Conservation (phyloP, 2,797 vertebrate species). For the Myripristis murdjan region DNA sequence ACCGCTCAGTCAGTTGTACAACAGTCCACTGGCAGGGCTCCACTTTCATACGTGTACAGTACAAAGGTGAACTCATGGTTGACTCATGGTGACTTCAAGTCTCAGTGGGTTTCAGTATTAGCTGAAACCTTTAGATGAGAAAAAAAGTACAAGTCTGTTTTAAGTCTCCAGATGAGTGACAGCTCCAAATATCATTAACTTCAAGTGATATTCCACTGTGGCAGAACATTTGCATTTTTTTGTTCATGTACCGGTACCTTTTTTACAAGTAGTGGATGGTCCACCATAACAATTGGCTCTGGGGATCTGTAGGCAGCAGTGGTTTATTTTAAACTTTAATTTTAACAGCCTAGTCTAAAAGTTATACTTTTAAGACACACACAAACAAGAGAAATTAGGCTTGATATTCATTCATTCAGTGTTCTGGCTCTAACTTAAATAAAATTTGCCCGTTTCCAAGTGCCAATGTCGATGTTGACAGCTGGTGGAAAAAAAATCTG, state of each 20-base stretch:
- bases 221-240: background rate
- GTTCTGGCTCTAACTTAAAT: conserved; percentile 31
- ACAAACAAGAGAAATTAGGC: background rate
- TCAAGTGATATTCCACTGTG: background rate
- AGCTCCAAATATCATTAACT: background rate
- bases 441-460: conserved; percentile 34
- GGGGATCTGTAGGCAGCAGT: background rate
- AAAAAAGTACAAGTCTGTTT: too few relatives aligned
- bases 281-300: too few relatives aligned
- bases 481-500: too few relatives aligned
- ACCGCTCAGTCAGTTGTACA: conserved; percentile 58
- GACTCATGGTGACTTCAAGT: background rate
- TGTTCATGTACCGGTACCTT: too few relatives aligned
- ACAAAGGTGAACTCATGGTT: conserved; percentile 9
- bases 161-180: background rate
- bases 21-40: conserved; percentile 24
- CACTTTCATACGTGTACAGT: conserved; percentile 14
- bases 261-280: too few relatives aligned
- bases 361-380: background rate
- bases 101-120: background rate
- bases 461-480: conserved; percentile 42
- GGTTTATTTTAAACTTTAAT: background rate
- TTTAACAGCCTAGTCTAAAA: background rate
- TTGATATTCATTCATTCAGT: background rate
- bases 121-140: background rate